Evolutionary conservation across 2,113 vertebrate genomes (phyloP), one percentile per base, ranked within the genome.

Genomic region (Acrocephalus kingi): DNA sequence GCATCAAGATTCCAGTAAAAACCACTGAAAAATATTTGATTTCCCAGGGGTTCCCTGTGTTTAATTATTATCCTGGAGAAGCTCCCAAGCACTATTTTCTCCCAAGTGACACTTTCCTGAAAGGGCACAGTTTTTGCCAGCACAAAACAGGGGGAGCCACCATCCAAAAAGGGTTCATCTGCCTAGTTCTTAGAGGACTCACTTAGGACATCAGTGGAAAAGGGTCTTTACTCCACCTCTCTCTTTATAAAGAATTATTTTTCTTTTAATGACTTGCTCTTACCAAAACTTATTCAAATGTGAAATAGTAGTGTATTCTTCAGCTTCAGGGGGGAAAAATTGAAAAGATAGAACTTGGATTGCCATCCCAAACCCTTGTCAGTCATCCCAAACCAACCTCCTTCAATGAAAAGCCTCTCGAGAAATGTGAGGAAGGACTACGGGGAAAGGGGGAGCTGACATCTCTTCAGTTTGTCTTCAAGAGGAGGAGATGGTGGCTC

Each of bases 301-400:
- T 46, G 12, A 83, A 84, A 39, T 13, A 62, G 11, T 62, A 28
- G 37, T 25, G n/a, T 25, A 61, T 17, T 23, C 33, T 35, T 59
- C 7, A 37, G 24, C 30, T n/a, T 54, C 5, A 10, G 4, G 11
- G 1, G 20, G 2, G 1, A 5, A 12, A 62, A 8, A 3, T 2
- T 24, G 30, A 76, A 62, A 83, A 83, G 5, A n/a, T 5, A 46
- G 23, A 52, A 62, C 64, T 78, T 92, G 35, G 22, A 64, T 76
- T 91, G 62, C 18, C 13, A 79, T 13, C 7, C 10, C 22, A 89
- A 82, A 24, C 3, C 13, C 6, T 66, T 62, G 74, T 73, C 66
- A 79, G 15, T 79, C 9, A 35, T 55, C 20, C 25, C 35, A 56
- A 68, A 79, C 17, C 17, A 75, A 54, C 3, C 8, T 75, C 31